These are phyloP conservation scores for Fistularia commersonii DNA, from an alignment of 2,797 vertebrate genomes.

Conservation along the genomic window DNA sequence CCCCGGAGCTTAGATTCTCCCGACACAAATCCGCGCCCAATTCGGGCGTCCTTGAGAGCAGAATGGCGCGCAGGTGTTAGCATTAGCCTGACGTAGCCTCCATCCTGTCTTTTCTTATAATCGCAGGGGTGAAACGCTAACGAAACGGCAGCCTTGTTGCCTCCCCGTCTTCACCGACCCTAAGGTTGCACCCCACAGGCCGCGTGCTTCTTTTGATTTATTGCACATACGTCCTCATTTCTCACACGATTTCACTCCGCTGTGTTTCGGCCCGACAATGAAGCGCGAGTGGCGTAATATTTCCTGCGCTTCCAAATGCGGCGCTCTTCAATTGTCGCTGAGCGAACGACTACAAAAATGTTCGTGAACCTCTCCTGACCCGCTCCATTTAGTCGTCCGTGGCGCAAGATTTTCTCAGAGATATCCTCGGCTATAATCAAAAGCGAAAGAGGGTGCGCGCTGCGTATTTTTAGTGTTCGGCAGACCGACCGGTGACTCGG, in stretches of 20 bases:
- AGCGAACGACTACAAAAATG: conserved; percentile 13
- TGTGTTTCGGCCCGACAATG: not conserved
- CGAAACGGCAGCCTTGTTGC: no score
- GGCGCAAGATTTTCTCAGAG: conserved; percentile 26
- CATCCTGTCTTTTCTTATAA: no score
- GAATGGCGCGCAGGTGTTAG: no score
- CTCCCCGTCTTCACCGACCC: no score
- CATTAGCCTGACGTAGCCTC: no score
- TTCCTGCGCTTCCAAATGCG: conserved; percentile 26
- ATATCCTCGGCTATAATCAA: conserved; percentile 30
- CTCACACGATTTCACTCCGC: not conserved
- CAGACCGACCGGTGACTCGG: no score
- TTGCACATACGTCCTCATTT: not conserved
- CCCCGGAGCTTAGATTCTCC: no score
- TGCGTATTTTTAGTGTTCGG: conserved; percentile 1
- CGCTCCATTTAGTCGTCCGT: conserved; percentile 22
- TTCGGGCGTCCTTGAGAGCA: no score
- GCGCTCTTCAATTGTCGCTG: conserved; percentile 7
- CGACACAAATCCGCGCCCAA: no score
- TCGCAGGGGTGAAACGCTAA: no score
- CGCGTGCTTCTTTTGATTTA: no score
- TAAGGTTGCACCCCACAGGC: no score
- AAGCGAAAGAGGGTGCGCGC: conserved; percentile 12
- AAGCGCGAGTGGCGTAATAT: not conserved
- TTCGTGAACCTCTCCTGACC: conserved; percentile 15